Evolutionary conservation across 2,888 invertebrate genomes (phyloP).

Genomic region (Dynastes grantii): DNA sequence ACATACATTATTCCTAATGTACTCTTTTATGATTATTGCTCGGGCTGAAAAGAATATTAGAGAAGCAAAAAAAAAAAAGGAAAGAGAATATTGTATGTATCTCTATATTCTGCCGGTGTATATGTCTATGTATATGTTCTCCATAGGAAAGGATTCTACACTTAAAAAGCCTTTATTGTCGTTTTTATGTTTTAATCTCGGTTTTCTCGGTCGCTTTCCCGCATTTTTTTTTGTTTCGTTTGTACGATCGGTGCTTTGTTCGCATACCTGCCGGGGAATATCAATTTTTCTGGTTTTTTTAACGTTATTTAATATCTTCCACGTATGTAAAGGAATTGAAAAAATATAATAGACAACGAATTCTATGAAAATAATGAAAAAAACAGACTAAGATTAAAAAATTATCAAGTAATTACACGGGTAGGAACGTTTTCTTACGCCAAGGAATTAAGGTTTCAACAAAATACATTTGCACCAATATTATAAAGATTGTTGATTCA

Average conservation of each 20-base stretch:
- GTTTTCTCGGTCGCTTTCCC: slow-evolving; percentile 1
- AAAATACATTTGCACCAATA: no score
- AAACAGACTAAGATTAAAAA: no score
- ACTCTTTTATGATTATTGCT: slow-evolving; percentile 32
- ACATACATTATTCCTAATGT: slow-evolving; percentile 27
- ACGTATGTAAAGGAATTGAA: no score
- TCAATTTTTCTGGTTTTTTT: no score
- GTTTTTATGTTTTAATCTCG: slow-evolving; percentile 31
- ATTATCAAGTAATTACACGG: no score
- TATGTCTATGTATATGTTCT: neutral
- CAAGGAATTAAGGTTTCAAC: no score
- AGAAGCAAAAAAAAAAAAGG: neutral
- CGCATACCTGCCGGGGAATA: no score
- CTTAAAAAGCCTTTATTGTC: slow-evolving; percentile 23
- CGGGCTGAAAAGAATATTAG: slow-evolving; percentile 16
- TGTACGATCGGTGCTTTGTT: neutral
- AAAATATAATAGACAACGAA: no score
- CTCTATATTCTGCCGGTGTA: neutral
- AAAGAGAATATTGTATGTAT: neutral
- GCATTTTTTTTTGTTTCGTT: neutral
- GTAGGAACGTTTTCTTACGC: no score
- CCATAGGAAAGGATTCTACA: neutral
- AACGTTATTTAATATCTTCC: neutral
- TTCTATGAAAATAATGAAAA: no score
- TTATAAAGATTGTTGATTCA: no score